Base-by-base conservation (phyloP, 2,797 vertebrate species). In the Melopsittacus undulatus region DNA sequence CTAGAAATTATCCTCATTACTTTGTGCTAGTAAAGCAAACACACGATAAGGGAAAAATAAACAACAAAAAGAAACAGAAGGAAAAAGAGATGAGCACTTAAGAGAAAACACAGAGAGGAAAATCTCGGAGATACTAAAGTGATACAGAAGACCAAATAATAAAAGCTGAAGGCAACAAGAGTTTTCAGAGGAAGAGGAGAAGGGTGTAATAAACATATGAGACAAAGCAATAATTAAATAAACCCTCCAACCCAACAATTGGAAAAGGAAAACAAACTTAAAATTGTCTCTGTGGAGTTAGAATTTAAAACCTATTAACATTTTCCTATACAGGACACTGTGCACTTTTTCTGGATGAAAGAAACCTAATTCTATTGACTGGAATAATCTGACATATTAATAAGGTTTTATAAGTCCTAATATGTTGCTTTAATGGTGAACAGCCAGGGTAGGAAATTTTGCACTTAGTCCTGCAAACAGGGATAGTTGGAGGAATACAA, bases 191-290 rank as follows among this genome's bases (percentile, higher is more conserved):
- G 32, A 67, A 23, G 43, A 59, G 5, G 7, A 2, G 7, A 7
- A 79, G 4, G 3, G 9, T 79, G 16, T 22, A 40, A 27, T 62
- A 67, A 82, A 36, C 1, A 30, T 14, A 13, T 30, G 8, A 80
- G 38, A 51, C 19, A 66, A 15, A 79, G 36, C 52, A 64, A 51
- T 64, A 34, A 77, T 46, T 19, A 38, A 56, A 72, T 20, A 23
- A 24, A 1, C 14, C 3, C 5, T 18, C 4, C 9, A 46, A 51
- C 5, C 5, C 30, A 78, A 24, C 15, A 46, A 6, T 1, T 9
- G 2, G 46, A 79, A 66, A 51, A 79, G 11, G 7, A 87, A 91
- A 89, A 59, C 9, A 57, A 29, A 77, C 14, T 92, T 85, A 29
- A 83, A 85, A 52, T 52, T 63, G 23, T 57, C 36, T 8, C 13